phyloP scores from a whole-genome alignment of 1,140 invertebrate species.

The Olivierus martensii region DNA sequence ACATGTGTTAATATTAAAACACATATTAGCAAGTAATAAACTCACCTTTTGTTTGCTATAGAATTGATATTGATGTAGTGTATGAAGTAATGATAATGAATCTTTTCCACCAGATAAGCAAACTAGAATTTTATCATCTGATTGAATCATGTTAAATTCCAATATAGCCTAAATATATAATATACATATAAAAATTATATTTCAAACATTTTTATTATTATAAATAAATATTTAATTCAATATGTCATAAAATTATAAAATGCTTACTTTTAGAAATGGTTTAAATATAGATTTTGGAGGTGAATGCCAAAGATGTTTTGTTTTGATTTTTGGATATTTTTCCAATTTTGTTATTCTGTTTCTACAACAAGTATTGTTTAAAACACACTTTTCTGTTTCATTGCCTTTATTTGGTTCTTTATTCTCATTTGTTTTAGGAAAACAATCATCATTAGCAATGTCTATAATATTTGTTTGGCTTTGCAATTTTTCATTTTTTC shows the following conservation, averaged over 20 bases:
- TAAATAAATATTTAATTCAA: background rate
- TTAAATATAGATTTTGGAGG: conserved; percentile 69
- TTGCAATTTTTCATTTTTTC: too few relatives aligned
- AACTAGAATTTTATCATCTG: conserved; percentile 65
- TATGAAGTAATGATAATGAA: conserved; percentile 66
- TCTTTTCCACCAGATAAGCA: conserved; percentile 72
- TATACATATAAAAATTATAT: background rate
- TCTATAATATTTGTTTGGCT: too few relatives aligned
- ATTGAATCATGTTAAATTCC: conserved; percentile 69
- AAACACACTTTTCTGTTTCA: background rate
- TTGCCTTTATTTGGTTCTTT: conserved; percentile 1
- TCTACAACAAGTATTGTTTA: background rate
- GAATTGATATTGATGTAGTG: conserved; percentile 67
- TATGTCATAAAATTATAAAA: background rate
- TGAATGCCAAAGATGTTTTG: conserved; percentile 45
- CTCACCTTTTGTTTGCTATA: conserved; percentile 43
- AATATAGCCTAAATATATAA: conserved; percentile 48
- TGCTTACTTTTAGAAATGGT: conserved; percentile 50
- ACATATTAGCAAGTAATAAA: background rate
- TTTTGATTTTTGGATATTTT: background rate
- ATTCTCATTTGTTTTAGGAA: too few relatives aligned
- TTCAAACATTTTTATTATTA: background rate
- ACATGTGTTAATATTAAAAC: too few relatives aligned
- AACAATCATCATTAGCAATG: too few relatives aligned
- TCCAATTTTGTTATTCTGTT: background rate